Percentiles rank a stretch among this genome's conserved stretches.
These are phyloP conservation scores for Apostichopus japonicus DNA, from an alignment of 35 echinoderm and acorn worm genomes.

Conservation along the genomic window DNA sequence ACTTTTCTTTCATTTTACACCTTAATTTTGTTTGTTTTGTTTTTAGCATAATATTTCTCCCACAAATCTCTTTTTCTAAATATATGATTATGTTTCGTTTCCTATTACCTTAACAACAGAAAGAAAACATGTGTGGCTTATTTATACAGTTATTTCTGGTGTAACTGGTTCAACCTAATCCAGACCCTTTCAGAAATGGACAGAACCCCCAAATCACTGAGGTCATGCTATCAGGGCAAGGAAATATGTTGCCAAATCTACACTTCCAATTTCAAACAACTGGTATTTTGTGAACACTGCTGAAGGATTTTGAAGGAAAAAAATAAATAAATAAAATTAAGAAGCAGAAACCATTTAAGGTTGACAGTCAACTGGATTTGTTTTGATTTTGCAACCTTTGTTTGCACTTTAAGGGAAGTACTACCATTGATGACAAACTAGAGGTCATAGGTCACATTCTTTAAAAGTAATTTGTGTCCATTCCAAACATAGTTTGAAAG, in stretches of 20 bases:
- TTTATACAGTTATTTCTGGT: too few relatives aligned
- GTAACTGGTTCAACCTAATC: too few relatives aligned
- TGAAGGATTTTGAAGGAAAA: background rate
- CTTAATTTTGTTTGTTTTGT: too few relatives aligned
- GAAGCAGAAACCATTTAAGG: background rate
- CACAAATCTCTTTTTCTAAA: too few relatives aligned
- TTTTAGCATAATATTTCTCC: too few relatives aligned
- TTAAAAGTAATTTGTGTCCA: constrained; percentile 5
- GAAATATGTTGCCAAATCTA: background rate
- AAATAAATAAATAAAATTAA: background rate
- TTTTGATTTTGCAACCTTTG: background rate
- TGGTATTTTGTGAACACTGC: too few relatives aligned
- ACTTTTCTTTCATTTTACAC: too few relatives aligned
- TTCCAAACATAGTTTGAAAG: constrained; percentile 17
- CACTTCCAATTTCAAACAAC: background rate
- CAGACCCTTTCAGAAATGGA: background rate
- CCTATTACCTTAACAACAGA: too few relatives aligned
- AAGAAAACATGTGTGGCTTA: too few relatives aligned
- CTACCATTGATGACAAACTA: background rate
- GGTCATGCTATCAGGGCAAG: background rate
- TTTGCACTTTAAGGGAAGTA: constrained; percentile 5
- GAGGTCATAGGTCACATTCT: constrained; percentile 25
- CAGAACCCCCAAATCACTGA: background rate
- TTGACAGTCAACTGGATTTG: background rate
- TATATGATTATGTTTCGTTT: too few relatives aligned